phyloP scores from a whole-genome alignment of 1,140 invertebrate genomes.

The Coelopa frigida region DNA sequence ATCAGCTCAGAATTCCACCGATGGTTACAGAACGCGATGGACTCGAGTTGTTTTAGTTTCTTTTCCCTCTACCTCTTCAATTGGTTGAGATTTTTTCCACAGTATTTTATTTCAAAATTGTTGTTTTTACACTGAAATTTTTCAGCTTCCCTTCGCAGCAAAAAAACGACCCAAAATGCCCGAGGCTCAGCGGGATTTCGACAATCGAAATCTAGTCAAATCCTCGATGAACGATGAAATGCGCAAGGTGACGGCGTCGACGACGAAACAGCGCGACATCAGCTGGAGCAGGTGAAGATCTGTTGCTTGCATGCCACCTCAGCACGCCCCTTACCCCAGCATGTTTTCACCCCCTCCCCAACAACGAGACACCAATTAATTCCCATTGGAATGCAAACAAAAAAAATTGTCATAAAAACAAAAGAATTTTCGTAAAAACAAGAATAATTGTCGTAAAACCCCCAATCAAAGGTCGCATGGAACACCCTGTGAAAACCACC shows the following conservation, averaged over 20 bases:
- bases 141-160: background rate
- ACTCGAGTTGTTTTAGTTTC: background rate
- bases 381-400: no score
- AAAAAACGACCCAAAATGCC: slow-evolving; percentile 1
- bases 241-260: slow-evolving; percentile 1
- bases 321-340: background rate
- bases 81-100: background rate
- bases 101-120: slow-evolving; percentile 2
- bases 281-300: slow-evolving; percentile 9
- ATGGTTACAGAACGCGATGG: background rate
- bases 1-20: background rate
- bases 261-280: background rate
- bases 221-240: background rate
- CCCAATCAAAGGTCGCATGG: background rate
- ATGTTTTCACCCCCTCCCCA: slow-evolving; percentile 7
- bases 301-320: background rate
- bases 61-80: slow-evolving; percentile 4
- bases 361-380: no score
- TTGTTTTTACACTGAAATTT: background rate
- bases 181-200: slow-evolving; percentile 2
- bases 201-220: slow-evolving; percentile 4
- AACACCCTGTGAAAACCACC: background rate
- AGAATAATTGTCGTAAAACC: background rate
- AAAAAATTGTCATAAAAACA: background rate
- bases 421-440: background rate